A percentile compares a stretch with the other conserved stretches of the same genome.
These are phyloP conservation scores for Neodiprion pinetum DNA, from an alignment of 1,140 invertebrate species.

Conservation along the genomic window DNA sequence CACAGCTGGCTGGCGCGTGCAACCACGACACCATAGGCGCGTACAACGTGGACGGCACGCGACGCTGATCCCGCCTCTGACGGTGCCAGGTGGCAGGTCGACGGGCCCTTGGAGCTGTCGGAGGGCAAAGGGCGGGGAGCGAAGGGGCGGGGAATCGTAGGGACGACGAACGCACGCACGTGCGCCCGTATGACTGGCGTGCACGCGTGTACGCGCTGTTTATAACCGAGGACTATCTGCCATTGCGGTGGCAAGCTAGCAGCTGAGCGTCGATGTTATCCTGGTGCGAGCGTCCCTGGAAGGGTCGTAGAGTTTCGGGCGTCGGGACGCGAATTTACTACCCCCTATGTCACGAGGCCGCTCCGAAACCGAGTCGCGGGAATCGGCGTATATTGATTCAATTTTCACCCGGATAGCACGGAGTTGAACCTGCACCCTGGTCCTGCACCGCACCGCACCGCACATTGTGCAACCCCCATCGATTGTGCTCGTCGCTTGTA, in stretches of 20 bases:
- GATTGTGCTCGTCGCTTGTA: background rate
- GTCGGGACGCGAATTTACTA: background rate
- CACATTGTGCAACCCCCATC: background rate
- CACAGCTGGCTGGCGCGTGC: background rate
- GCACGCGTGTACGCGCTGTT: no score
- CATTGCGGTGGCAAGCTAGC: background rate
- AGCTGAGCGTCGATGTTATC: background rate
- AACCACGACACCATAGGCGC: background rate
- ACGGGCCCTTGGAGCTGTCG: background rate
- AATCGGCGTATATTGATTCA: constrained; percentile 1
- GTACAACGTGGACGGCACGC: background rate
- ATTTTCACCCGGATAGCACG: background rate
- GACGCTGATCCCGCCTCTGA: background rate
- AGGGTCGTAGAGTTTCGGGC: background rate
- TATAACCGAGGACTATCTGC: no score
- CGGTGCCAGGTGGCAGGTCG: background rate
- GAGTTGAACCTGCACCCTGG: background rate
- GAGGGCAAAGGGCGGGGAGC: background rate
- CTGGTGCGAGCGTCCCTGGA: constrained; percentile 1
- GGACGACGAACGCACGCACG: background rate
- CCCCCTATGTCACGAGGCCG: background rate
- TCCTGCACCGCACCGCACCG: background rate
- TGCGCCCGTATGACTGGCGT: background rate
- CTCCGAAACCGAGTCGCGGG: background rate
- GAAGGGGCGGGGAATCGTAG: background rate